Evolutionary conservation across 2,888 invertebrate species (phyloP), one percentile per base, ranked within the genome.

Genomic region (Hybos culiciformis): DNA sequence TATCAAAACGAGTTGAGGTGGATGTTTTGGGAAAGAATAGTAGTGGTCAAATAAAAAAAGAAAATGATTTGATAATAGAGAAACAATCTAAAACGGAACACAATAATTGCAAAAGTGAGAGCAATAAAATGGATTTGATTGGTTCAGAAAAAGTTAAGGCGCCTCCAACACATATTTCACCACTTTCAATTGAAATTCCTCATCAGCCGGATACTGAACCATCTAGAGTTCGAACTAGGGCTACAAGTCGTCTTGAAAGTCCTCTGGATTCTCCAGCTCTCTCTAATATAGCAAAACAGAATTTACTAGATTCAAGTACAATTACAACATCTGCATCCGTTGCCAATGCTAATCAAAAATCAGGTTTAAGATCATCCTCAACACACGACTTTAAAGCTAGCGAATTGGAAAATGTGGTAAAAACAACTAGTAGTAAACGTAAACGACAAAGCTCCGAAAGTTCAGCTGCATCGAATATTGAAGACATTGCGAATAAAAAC

Each of bases 181-280:
- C 87, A 59, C 72, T 88, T 53, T 71, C 86, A 3, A 88, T 88
- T 53, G 88, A 88, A 61, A 88, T 88, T 53, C 88, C 88, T 5
- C 65, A 68, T 37, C 63, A 73, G 47, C 60, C 70, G 54, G 64
- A 65, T 26, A 41, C 51, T 47, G 59, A 66, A 57, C 46, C 67
- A 56, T 67, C 70, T 12, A 72, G 75, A 41, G 75, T 78, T 9
- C 68, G 80, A 41, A 81, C 80, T 37, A 69, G 80, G 37, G 78
- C 79, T 17, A 75, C 77, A 52, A 78, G 77, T 57, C 79, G 80
- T 55, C 63, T 80, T 54, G 76, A 73, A 57, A 78, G 78, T 55
- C 80, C 80, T 1, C 73, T 78, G 34, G 75, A 75, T 51, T 58
- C 65, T 39, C 67, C 69, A 38, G 68, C 70, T 41, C n/a, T n/a